Conservation (phyloP, 2,113 vertebrate species). For the Rhea americana region DNA sequence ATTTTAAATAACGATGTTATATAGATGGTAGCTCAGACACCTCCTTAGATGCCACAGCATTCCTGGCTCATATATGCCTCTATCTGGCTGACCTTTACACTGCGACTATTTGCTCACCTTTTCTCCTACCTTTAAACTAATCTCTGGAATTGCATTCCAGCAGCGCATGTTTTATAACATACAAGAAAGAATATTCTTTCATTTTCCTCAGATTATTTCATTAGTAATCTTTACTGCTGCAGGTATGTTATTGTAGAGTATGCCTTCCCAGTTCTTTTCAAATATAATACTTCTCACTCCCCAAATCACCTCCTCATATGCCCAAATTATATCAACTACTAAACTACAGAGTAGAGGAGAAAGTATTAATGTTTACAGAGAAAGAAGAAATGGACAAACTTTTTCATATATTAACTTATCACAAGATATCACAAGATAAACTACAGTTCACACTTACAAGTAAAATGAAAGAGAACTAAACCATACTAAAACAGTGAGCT, state of each 20-base stretch:
- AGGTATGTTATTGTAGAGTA: not conserved
- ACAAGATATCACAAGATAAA: not conserved
- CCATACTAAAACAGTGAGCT: not conserved
- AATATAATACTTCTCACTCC: not conserved
- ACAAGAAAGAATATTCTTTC: not conserved
- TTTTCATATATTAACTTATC: not conserved
- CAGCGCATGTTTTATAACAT: not conserved
- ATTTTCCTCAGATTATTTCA: not conserved
- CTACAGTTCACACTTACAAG: not conserved
- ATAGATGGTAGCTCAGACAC: not conserved
- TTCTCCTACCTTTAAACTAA: not conserved
- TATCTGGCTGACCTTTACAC: constrained; percentile 38
- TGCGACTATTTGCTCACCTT: constrained; percentile 18
- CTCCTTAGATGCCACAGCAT: rapidly evolving
- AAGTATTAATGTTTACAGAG: not conserved
- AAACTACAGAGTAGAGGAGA: not conserved
- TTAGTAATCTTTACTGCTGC: not conserved
- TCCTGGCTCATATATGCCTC: not conserved
- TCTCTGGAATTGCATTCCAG: constrained; percentile 7
- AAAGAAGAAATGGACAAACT: not conserved
- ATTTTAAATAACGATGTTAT: not conserved
- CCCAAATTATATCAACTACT: not conserved
- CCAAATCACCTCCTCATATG: not conserved
- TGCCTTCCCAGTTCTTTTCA: not conserved
- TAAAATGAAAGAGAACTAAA: not conserved